These are phyloP conservation scores for Pollenia amentaria DNA, from an alignment of 2,888 invertebrate genomes.

Conservation along the genomic window DNA sequence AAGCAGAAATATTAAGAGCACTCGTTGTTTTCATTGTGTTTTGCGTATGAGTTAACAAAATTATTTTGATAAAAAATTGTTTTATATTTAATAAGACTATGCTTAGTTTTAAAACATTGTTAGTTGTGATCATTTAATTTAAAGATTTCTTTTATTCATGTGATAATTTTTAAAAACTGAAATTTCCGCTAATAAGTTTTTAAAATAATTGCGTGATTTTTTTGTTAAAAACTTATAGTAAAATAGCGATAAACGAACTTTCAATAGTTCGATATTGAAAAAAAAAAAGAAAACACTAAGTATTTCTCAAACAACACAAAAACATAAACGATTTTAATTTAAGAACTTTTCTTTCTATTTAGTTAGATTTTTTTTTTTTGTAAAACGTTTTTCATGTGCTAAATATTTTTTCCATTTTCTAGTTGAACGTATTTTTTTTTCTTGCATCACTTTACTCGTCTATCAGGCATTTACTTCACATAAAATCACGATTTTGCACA, in stretches of 20 bases:
- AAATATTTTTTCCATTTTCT: constrained; percentile 3
- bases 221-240: neutral
- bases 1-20: neutral
- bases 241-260: constrained; percentile 1
- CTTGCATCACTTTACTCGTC: constrained; percentile 18
- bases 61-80: neutral
- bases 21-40: neutral
- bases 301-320: constrained; percentile 25
- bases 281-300: neutral
- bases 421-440: constrained; percentile 15
- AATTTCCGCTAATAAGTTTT: too few relatives aligned
- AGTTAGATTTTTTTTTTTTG: neutral
- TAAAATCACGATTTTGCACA: constrained; percentile 39
- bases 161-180: neutral
- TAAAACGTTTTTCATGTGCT: neutral
- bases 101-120: too few relatives aligned
- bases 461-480: neutral
- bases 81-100: neutral
- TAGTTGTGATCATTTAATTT: neutral
- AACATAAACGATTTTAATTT: constrained; percentile 20
- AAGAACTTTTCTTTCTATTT: neutral
- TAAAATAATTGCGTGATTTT: neutral
- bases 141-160: neutral
- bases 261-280: neutral
- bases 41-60: neutral